Evolutionary conservation across 2,888 invertebrate genomes (phyloP).

Genomic region (Amphipyra tragopoginis): DNA sequence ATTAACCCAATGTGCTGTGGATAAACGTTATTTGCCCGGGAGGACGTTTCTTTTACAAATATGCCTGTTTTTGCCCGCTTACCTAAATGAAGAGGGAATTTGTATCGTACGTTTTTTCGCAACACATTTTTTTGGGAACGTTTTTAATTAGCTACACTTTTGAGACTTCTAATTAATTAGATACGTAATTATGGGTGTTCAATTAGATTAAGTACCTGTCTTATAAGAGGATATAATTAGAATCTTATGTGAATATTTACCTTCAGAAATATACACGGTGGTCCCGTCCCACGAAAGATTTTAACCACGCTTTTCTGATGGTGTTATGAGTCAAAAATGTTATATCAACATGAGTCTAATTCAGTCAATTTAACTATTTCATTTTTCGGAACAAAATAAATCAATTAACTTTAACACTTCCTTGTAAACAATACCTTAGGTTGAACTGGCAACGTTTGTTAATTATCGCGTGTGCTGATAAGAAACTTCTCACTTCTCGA

Average conservation of each 20-base stretch:
- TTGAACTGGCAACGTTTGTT: too few relatives aligned
- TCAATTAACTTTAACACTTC: too few relatives aligned
- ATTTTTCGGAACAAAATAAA: too few relatives aligned
- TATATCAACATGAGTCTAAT: too few relatives aligned
- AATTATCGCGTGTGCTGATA: too few relatives aligned
- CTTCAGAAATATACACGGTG: too few relatives aligned
- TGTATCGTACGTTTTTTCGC: conserved; percentile 71
- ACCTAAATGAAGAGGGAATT: conserved; percentile 77
- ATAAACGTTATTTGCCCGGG: conserved; percentile 84
- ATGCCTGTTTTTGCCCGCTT: conserved; percentile 79
- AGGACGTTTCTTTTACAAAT: conserved; percentile 80
- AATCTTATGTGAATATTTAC: conserved; percentile 24
- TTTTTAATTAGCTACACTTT: conserved; percentile 77
- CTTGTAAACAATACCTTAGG: too few relatives aligned
- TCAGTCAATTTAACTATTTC: too few relatives aligned
- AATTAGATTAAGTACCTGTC: conserved; percentile 36
- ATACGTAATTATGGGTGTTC: conserved; percentile 40
- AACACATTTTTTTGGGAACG: conserved; percentile 68
- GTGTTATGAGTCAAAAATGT: too few relatives aligned
- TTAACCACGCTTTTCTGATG: too few relatives aligned
- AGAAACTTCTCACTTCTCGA: too few relatives aligned
- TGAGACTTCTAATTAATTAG: conserved; percentile 70
- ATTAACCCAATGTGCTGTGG: conserved; percentile 87
- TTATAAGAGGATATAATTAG: conserved; percentile 32
- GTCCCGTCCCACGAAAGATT: too few relatives aligned